Evolutionary conservation across 2,888 invertebrate genomes (phyloP).

Genomic region (Aethes cnicana): DNA sequence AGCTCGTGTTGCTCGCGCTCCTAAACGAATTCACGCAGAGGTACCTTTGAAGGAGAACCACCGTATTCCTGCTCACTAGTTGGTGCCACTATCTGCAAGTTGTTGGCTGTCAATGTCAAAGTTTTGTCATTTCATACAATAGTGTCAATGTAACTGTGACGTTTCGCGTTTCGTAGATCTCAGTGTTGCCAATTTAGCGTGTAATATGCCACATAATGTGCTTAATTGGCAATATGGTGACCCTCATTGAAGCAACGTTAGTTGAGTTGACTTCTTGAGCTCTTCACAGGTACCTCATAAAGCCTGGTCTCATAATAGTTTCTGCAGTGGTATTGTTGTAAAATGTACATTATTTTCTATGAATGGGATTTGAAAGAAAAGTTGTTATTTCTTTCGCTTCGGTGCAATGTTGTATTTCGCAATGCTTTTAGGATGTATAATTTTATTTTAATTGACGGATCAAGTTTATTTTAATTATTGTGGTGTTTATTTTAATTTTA

Average conservation of each 20-base stretch:
- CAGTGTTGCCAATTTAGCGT: too few relatives aligned
- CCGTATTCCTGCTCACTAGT: too few relatives aligned
- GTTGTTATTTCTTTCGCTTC: slow-evolving; percentile 37
- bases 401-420: neutral
- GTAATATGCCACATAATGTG: too few relatives aligned
- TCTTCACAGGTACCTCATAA: too few relatives aligned
- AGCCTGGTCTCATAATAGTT: slow-evolving; percentile 45
- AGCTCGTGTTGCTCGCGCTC: slow-evolving; percentile 83
- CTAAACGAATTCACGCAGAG: slow-evolving; percentile 38
- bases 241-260: too few relatives aligned
- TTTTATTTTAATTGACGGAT: slow-evolving; percentile 1
- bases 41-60: neutral
- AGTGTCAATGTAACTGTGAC: too few relatives aligned
- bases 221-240: too few relatives aligned
- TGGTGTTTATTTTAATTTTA: slow-evolving; percentile 6
- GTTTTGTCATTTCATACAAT: too few relatives aligned
- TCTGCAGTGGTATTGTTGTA: slow-evolving; percentile 40
- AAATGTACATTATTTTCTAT: slow-evolving; percentile 23
- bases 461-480: neutral
- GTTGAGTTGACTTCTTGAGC: too few relatives aligned
- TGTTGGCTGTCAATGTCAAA: too few relatives aligned
- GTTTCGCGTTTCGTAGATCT: too few relatives aligned
- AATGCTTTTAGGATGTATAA: neutral
- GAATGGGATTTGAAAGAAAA: slow-evolving; percentile 29
- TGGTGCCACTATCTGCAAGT: too few relatives aligned